phyloP scores from a whole-genome alignment of 2,797 vertebrate species.

The Chromis chromis region DNA sequence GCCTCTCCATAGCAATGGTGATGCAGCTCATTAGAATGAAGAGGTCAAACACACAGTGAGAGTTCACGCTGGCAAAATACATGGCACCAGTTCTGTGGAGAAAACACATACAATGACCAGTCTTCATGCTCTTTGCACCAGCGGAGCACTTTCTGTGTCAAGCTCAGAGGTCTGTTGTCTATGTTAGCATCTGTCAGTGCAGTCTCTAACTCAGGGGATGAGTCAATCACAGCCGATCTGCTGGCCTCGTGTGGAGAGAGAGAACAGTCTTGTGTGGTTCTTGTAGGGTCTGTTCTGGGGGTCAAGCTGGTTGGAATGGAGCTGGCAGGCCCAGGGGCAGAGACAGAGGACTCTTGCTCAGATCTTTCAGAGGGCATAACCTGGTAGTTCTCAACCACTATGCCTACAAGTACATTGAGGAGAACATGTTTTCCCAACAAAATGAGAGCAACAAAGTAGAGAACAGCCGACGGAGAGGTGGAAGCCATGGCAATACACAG shows the following conservation, averaged over 20 bases:
- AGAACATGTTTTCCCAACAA: constrained; percentile 91
- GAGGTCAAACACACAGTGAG: constrained; percentile 89
- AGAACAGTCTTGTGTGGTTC: no score
- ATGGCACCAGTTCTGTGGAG: constrained; percentile 90
- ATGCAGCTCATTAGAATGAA: constrained; percentile 93
- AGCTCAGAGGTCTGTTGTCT: constrained; percentile 43
- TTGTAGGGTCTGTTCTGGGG: no score
- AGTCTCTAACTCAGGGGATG: no score
- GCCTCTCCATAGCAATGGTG: constrained; percentile 91
- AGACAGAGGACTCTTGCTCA: no score
- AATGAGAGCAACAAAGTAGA: constrained; percentile 92
- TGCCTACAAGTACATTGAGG: constrained; percentile 93
- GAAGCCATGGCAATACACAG: constrained; percentile 91
- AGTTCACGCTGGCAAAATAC: constrained; percentile 86
- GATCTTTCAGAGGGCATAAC: constrained; percentile 64
- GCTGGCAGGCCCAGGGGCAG: no score
- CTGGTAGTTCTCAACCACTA: constrained; percentile 90
- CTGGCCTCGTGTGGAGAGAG: no score
- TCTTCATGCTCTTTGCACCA: constrained; percentile 90
- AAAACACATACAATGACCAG: constrained; percentile 91
- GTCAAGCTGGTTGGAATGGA: no score
- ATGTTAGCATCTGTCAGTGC: no score
- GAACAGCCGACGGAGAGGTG: constrained; percentile 88
- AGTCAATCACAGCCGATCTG: no score
- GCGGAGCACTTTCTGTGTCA: constrained; percentile 79